Percentiles rank a stretch among this genome's conserved stretches.
Conservation (phyloP, 2,888 invertebrate species). For the Geophilus truncorum region DNA sequence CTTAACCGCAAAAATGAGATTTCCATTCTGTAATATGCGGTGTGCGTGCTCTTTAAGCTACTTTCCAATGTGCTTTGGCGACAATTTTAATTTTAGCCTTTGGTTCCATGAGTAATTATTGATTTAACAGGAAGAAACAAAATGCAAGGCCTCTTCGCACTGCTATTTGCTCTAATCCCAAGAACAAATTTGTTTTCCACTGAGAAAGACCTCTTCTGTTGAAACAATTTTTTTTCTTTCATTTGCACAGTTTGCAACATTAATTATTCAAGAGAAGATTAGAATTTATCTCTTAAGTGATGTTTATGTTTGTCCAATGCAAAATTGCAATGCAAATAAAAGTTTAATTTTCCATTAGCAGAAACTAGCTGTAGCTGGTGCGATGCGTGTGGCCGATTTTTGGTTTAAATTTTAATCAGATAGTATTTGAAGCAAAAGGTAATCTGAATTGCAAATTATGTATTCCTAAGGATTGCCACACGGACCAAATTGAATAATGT, state of each 20-base stretch:
- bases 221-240: neutral
- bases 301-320: neutral
- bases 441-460: slow-evolving; percentile 27
- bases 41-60: neutral
- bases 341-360: slow-evolving; percentile 24
- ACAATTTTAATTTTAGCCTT: slow-evolving; percentile 25
- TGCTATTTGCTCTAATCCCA: slow-evolving; percentile 5
- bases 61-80: neutral
- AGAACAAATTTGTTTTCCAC: slow-evolving; percentile 7
- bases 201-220: neutral
- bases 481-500: slow-evolving; percentile 22
- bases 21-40: neutral
- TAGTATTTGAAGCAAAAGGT: slow-evolving; percentile 24
- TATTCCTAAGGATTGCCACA: slow-evolving; percentile 25
- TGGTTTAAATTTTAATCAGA: slow-evolving; percentile 23
- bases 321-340: slow-evolving; percentile 15
- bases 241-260: neutral
- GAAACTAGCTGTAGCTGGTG: neutral
- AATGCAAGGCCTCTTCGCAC: neutral
- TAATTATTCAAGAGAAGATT: neutral
- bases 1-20: neutral
- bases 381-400: neutral
- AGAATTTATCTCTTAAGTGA: neutral
- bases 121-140: slow-evolving; percentile 14
- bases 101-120: slow-evolving; percentile 11